Evolutionary conservation across 2,888 invertebrate genomes (phyloP).

Genomic region (Thecophora atra): DNA sequence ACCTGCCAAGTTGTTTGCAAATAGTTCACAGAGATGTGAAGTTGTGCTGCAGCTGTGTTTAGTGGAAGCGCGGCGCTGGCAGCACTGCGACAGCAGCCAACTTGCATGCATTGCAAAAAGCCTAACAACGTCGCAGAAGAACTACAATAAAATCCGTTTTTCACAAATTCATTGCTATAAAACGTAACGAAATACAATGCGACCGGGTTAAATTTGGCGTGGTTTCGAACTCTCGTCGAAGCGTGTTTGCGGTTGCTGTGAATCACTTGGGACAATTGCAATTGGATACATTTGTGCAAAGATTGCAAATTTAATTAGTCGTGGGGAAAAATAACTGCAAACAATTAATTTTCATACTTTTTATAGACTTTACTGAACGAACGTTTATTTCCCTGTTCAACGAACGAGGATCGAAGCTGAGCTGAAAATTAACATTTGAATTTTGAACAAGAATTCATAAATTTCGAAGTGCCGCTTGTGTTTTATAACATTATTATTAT

Average conservation of each 20-base stretch:
- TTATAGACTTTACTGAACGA: no score
- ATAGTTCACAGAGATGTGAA: constrained; percentile 27
- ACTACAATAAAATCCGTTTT: not conserved
- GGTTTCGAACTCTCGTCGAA: not conserved
- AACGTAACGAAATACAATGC: not conserved
- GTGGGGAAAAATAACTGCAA: no score
- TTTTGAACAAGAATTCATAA: no score
- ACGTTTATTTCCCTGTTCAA: no score
- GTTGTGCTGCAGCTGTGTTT: constrained; percentile 20
- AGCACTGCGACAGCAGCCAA: not conserved
- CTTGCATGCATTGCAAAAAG: not conserved
- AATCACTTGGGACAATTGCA: constrained; percentile 26
- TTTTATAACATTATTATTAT: no score
- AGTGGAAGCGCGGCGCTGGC: constrained; percentile 7
- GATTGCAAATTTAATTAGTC: not conserved
- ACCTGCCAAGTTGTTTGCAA: constrained; percentile 27
- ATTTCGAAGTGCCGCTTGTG: no score
- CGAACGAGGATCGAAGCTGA: no score
- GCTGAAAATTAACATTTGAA: no score
- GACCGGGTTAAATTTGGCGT: constrained; percentile 8
- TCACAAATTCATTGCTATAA: constrained; percentile 1
- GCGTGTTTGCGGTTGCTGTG: not conserved
- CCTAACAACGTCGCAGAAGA: not conserved
- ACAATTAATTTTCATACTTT: no score
- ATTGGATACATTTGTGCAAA: constrained; percentile 20